Evolutionary conservation across 2,113 vertebrate species (phyloP).

Genomic region (Silurus glanis): DNA sequence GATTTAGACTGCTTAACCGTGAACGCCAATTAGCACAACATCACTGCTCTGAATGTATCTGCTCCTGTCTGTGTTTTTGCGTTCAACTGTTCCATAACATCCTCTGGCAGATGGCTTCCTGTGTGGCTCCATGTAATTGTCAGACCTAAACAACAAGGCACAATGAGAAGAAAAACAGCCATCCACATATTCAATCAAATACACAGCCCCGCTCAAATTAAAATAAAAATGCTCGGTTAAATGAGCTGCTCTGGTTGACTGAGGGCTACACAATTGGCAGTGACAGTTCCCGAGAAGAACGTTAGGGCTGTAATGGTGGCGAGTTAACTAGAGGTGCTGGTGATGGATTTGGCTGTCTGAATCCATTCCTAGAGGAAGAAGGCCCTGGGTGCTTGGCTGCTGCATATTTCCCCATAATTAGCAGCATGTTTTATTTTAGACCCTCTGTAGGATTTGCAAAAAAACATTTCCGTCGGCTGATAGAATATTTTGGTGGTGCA

Average conservation of each 20-base stretch:
- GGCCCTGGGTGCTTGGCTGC: slow-evolving; percentile 24
- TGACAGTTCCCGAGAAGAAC: slow-evolving; percentile 58
- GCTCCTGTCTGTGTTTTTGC: slow-evolving; percentile 30
- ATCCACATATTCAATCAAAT: slow-evolving; percentile 50
- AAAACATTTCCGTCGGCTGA: slow-evolving; percentile 20
- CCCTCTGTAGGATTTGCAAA: slow-evolving; percentile 11
- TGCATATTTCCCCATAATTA: slow-evolving; percentile 58
- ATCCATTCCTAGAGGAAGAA: slow-evolving; percentile 51
- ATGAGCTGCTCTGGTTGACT: slow-evolving; percentile 57
- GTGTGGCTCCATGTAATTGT: slow-evolving; percentile 49
- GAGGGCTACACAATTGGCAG: slow-evolving; percentile 53
- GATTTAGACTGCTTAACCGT: slow-evolving; percentile 6
- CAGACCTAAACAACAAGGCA: slow-evolving; percentile 40
- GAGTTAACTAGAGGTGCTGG: slow-evolving; percentile 51
- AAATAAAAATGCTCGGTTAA: slow-evolving; percentile 57
- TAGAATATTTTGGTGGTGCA: slow-evolving; percentile 50
- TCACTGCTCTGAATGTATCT: slow-evolving; percentile 30
- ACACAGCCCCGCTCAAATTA: slow-evolving; percentile 47
- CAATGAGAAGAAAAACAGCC: slow-evolving; percentile 40
- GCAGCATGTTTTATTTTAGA: slow-evolving; percentile 43
- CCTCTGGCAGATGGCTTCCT: slow-evolving; percentile 36
- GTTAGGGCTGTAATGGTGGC: slow-evolving; percentile 55
- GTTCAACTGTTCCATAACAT: slow-evolving; percentile 34
- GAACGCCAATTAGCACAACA: slow-evolving; percentile 23
- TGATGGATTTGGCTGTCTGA: slow-evolving; percentile 63